phyloP scores from a whole-genome alignment of 2,797 vertebrate genomes.

The Sylvia borin region DNA sequence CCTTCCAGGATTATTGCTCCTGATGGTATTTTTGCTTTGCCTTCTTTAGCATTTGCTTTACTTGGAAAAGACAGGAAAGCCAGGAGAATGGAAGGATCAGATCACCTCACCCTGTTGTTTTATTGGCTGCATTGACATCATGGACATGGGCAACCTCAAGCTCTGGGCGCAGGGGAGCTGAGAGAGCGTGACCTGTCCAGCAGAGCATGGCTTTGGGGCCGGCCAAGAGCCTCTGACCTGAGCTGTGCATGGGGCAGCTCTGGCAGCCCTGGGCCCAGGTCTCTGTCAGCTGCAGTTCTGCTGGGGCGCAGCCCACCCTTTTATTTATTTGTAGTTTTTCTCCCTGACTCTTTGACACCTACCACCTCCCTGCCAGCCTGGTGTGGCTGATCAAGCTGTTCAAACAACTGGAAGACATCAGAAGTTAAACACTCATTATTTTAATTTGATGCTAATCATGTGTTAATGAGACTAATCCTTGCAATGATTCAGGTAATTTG shows the following conservation, averaged over 20 bases:
- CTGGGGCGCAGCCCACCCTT: constrained; percentile 27
- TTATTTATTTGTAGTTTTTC: not conserved
- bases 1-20: not conserved
- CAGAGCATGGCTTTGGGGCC: not conserved
- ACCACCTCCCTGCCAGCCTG: constrained; percentile 80
- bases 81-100: not conserved
- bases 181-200: not conserved
- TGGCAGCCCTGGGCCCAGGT: not conserved
- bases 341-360: constrained; percentile 75
- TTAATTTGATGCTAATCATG: constrained; percentile 99
- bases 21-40: not conserved
- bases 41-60: not conserved
- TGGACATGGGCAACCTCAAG: not conserved
- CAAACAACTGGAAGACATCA: constrained; percentile 99
- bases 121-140: rapidly evolving
- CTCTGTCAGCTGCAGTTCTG: not conserved
- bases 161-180: not conserved
- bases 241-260: not conserved
- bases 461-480: constrained; percentile 99
- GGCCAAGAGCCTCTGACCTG: not conserved
- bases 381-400: constrained; percentile 98
- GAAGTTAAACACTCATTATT: constrained; percentile 99
- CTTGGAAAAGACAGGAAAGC: not conserved
- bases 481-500: constrained; percentile 99
- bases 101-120: rapidly evolving